Conservation (phyloP, 2,888 invertebrate species). For the Chrysina gloriosa region DNA sequence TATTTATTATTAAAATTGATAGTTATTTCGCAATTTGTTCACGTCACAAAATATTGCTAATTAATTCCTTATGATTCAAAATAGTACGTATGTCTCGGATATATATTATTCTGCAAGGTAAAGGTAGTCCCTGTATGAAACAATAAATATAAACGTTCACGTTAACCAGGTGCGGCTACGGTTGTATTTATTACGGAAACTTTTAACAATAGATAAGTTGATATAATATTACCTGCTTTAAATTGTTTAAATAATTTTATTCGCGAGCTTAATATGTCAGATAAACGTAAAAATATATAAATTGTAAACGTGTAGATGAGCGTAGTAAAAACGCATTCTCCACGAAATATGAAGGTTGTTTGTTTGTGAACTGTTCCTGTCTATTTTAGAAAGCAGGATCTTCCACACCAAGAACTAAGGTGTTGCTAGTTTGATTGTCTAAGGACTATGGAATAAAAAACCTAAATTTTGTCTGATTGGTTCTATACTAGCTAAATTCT, state of each 20-base stretch:
- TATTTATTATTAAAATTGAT: conserved; percentile 30
- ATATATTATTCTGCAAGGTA: conserved; percentile 19
- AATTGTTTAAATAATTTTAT: not conserved
- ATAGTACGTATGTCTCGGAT: not conserved
- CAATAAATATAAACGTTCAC: not conserved
- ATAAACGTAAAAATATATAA: no score
- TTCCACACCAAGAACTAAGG: no score
- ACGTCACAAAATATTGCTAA: conserved; percentile 34
- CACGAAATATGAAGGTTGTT: no score
- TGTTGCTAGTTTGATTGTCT: no score
- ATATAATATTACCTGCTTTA: not conserved
- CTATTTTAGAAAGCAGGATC: no score
- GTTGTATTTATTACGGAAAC: not conserved
- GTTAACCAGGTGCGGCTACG: conserved; percentile 4
- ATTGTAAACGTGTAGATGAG: no score
- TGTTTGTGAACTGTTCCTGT: no score
- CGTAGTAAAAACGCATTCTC: no score
- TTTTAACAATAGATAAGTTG: not conserved
- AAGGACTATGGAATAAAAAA: no score
- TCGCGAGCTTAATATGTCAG: not conserved
- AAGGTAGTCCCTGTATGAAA: conserved; percentile 16
- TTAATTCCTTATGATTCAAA: conserved; percentile 35
- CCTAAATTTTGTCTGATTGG: no score
- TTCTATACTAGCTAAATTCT: no score
- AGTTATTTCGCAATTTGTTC: conserved; percentile 36